Evolutionary conservation across 2,797 vertebrate species (phyloP), one percentile per base, ranked within the genome.

Genomic region (Anguilla anguilla): DNA sequence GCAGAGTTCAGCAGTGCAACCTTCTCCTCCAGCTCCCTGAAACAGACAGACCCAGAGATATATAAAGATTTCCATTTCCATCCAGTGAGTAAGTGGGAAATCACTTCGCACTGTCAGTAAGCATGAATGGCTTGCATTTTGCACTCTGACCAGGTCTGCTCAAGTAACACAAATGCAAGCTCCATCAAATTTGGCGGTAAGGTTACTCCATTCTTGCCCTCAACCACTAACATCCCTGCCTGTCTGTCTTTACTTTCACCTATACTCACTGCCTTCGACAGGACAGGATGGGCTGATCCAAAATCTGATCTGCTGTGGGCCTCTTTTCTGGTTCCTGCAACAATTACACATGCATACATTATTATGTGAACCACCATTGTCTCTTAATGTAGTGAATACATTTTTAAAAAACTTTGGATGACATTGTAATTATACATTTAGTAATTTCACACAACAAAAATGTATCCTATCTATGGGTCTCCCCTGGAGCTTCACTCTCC

Each of bases 271-370:
- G 97, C 92, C 96, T 95, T 88, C 94, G 93, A 91, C 93, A 95
- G 91, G 95, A 96, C 91, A 99, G 96, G 87, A 98, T 90, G 1
- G 97, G 97, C 79, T 94, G 95, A 87, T 97, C 97, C 87, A 99
- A 94, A 91, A 99, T 94, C 91, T 99, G 96, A 72, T 98, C 97
- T 74, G 97, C 95, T 64, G 97, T 98, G 28, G 98, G 98, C 92
- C 99, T 97, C 92, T 97, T 98, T 90, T 97, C 97, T 89, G 98
- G 98, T 94, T 99, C 98, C 99, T 99, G 86, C 61, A 91, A 95
- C 69, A 94, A 88, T 88, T 1, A 79, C 92, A 93, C 85, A 91
- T 51, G 6, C 17, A 67, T 9, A 22, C 28, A 64, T 31, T 17
- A 82, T 61, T 61, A 49, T 49, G 35, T 85, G 79, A 2, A 83